Base-by-base conservation (phyloP, 2,888 invertebrate genomes). In the Drosophila lutescens region DNA sequence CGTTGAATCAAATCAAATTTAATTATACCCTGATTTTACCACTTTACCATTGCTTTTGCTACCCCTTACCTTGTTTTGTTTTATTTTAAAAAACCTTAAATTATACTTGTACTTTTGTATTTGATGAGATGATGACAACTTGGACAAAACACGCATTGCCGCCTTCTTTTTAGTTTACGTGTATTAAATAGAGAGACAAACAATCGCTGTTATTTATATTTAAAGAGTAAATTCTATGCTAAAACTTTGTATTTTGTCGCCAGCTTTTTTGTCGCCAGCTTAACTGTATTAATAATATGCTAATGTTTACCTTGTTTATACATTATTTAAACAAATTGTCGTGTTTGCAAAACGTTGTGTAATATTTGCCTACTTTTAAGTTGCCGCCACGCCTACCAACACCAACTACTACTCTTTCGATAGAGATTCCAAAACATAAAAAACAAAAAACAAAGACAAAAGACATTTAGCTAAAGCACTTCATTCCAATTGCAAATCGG, bases 331-430 rank as follows among this genome's bases (percentile, higher is more conserved):
- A 76, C 67, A 58, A 74, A 57, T 53, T 61, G 67, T 78, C 74
- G 67, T 79, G 81, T 74, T 76, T 80, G 82, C 75, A 78, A 69
- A 89, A 79, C 76, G 75, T 87, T 89, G 86, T 90, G 88, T 89
- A 89, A 89, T 90, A 88, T 86, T 89, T 83, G 83, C 86, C 67
- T 79, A 86, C 74, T 77, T 80, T 72, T 86, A 87, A 89, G 79
- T 84, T 82, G 75, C 76, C 86, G 76, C 67, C 61, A 55, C 53
- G 43, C 59, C 73, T 61, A 71, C 71, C 71, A 46, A 43, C 53
- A 63, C 17, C 54, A 54, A 51, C 34, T 32, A 51, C 44, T 23
- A 38, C 15, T 65, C 41, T 65, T 38, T 38, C 44, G 38, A 38
- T 23, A 53, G 53, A 66, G 17, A 38, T 70, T 32, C 56, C 17